These are phyloP conservation scores for Carlito syrichta DNA, from an alignment of 2,113 vertebrate species.

Conservation along the genomic window DNA sequence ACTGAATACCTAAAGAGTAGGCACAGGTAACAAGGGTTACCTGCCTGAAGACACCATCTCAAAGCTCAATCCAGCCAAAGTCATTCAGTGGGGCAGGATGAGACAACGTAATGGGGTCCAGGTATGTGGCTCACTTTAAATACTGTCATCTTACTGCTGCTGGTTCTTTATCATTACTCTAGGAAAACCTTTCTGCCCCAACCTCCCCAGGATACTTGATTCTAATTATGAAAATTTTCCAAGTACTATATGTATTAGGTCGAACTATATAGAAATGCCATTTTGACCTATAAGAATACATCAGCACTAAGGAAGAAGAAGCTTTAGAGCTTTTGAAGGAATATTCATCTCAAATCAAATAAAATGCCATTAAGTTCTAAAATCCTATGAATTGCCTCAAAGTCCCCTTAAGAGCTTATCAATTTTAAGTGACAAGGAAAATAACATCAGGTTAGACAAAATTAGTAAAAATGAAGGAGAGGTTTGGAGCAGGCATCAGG, in stretches of 20 bases:
- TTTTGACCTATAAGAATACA: not conserved
- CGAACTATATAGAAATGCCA: not conserved
- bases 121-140: not conserved
- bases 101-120: not conserved
- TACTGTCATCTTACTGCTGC: not conserved
- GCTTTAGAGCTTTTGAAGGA: not conserved
- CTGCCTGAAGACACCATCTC: not conserved
- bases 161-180: not conserved
- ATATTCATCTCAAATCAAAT: not conserved
- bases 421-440: not conserved
- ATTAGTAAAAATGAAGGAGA: not conserved
- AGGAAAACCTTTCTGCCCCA: not conserved
- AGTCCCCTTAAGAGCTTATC: not conserved
- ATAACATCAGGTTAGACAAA: not conserved
- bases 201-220: not conserved
- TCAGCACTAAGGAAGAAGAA: not conserved
- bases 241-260: not conserved
- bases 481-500: not conserved
- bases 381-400: not conserved
- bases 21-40: not conserved
- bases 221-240: not conserved
- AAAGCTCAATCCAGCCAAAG: not conserved
- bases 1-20: accelerated
- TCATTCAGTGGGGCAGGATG: accelerated
- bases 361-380: not conserved